Evolutionary conservation across 2,888 invertebrate species (phyloP).

Genomic region (Spilosoma lubricipeda): DNA sequence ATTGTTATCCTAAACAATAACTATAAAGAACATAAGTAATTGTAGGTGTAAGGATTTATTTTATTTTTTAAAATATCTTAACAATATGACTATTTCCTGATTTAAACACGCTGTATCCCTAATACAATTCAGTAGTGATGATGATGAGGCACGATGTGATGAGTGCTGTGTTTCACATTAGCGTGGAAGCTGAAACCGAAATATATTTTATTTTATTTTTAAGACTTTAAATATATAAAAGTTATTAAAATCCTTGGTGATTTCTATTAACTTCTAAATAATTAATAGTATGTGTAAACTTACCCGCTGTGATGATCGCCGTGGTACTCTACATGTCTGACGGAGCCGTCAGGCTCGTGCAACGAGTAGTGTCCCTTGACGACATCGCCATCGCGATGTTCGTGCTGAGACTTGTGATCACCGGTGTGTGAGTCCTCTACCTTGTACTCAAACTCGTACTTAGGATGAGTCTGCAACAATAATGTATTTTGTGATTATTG

Average conservation of each 20-base stretch:
- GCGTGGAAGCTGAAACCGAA: slow-evolving; percentile 63
- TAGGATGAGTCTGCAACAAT: slow-evolving; percentile 47
- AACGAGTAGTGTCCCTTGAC: slow-evolving; percentile 67
- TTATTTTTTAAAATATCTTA: background rate
- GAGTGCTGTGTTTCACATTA: slow-evolving; percentile 59
- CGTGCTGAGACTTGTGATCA: slow-evolving; percentile 75
- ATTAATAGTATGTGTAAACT: background rate
- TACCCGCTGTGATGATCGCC: slow-evolving; percentile 79
- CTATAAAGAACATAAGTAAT: too few species aligned
- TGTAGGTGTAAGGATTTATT: background rate
- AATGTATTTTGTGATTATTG: background rate
- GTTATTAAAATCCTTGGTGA: background rate
- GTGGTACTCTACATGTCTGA: slow-evolving; percentile 80
- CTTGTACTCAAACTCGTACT: slow-evolving; percentile 57
- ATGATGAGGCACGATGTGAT: slow-evolving; percentile 53
- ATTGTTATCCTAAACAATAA: too few species aligned
- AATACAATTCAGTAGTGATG: slow-evolving; percentile 30
- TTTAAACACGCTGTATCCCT: too few species aligned
- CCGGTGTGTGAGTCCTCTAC: slow-evolving; percentile 79
- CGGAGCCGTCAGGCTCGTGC: slow-evolving; percentile 80
- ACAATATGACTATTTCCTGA: background rate
- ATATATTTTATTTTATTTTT: background rate
- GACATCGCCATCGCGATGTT: slow-evolving; percentile 77
- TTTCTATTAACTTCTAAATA: background rate
- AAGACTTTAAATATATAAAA: background rate